Evolutionary conservation across 2,797 vertebrate genomes (phyloP).

Genomic region (Spondyliosoma cantharus): DNA sequence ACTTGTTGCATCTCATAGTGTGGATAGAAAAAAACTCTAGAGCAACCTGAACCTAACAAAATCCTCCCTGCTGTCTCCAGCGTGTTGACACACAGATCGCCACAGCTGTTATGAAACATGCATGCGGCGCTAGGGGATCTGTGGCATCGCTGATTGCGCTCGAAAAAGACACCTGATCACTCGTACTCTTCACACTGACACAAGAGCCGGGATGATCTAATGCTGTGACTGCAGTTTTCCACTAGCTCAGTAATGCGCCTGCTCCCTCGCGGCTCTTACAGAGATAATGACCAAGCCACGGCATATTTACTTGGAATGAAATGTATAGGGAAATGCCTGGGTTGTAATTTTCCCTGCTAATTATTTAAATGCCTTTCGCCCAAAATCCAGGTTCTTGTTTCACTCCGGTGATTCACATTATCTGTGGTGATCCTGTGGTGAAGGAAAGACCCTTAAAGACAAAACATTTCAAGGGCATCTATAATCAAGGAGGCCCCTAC

Average conservation of each 20-base stretch:
- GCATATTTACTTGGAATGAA: slow-evolving; percentile 15
- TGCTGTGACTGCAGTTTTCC: slow-evolving; percentile 66
- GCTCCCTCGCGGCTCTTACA: slow-evolving; percentile 46
- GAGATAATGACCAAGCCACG: slow-evolving; percentile 41
- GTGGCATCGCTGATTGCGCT: slow-evolving; percentile 23
- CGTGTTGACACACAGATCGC: not conserved
- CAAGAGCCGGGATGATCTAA: slow-evolving; percentile 51
- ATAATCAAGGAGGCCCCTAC: slow-evolving; percentile 46
- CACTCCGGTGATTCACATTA: slow-evolving; percentile 50
- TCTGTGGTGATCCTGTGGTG: slow-evolving; percentile 42
- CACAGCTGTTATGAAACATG: not conserved
- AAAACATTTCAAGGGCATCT: slow-evolving; percentile 38
- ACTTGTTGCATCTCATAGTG: not conserved
- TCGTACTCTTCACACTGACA: slow-evolving; percentile 39
- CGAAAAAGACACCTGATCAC: slow-evolving; percentile 30
- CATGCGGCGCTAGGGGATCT: not conserved
- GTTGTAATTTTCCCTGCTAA: slow-evolving; percentile 22
- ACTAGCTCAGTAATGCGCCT: slow-evolving; percentile 60
- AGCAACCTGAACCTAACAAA: not conserved
- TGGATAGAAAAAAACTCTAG: not conserved
- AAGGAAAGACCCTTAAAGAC: slow-evolving; percentile 22
- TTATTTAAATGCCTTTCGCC: slow-evolving; percentile 31
- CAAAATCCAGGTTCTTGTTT: slow-evolving; percentile 36
- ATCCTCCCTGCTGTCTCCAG: not conserved
- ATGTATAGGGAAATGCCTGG: not conserved